Percentiles rank a stretch among this genome's conserved stretches.
phyloP scores from a whole-genome alignment of 2,888 invertebrate genomes.

The Eurytoma adleriae region DNA sequence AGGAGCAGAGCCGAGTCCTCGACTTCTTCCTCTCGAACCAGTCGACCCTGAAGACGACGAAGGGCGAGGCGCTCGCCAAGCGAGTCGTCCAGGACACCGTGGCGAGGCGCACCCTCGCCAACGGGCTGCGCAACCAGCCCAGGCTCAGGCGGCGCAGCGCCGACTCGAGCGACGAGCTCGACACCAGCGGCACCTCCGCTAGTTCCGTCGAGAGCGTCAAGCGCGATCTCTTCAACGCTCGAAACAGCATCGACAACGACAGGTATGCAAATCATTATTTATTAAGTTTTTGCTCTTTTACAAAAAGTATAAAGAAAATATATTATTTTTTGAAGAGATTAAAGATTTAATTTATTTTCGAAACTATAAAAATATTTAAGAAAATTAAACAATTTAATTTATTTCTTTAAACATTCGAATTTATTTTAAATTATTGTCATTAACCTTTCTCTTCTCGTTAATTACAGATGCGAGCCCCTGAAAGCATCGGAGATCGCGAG shows the following conservation, averaged over 20 bases:
- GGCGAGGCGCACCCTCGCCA: neutral
- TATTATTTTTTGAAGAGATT: no score
- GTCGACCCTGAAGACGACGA: conserved; percentile 64
- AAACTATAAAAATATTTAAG: neutral
- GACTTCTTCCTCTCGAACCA: conserved; percentile 69
- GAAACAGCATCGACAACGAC: neutral
- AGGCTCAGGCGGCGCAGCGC: conserved; percentile 23
- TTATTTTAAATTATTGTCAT: no score
- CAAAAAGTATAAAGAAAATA: no score
- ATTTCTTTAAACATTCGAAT: no score
- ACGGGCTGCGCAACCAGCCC: conserved; percentile 3
- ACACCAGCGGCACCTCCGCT: conserved; percentile 34
- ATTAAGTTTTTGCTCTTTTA: no score
- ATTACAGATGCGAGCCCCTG: conserved; percentile 58
- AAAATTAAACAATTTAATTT: no score
- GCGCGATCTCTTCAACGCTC: conserved; percentile 42
- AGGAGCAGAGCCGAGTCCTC: conserved; percentile 71
- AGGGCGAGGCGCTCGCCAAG: conserved; percentile 63
- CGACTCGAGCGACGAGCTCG: conserved; percentile 42
- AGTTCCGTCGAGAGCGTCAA: conserved; percentile 31
- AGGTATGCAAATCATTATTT: no score
- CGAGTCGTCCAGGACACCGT: conserved; percentile 58
- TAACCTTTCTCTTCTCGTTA: neutral
- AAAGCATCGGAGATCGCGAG: conserved; percentile 61
- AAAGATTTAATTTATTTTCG: neutral